Percentiles rank a stretch among this genome's conserved stretches.
These are phyloP conservation scores for Luidia sarsii DNA, from an alignment of 53 echinoderm and acorn worm species.

Conservation along the genomic window DNA sequence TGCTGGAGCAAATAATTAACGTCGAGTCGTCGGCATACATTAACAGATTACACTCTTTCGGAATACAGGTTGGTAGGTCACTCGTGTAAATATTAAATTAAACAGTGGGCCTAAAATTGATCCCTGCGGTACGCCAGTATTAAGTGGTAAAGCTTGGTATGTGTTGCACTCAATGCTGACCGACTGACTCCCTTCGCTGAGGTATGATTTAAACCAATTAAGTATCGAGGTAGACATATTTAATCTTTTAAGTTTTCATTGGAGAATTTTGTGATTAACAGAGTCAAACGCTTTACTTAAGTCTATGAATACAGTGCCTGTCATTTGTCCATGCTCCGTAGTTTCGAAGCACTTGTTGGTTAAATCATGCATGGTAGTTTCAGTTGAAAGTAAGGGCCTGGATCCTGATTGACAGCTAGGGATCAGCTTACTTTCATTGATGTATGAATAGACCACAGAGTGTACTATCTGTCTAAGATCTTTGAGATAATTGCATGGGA, in stretches of 20 bases:
- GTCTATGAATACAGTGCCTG: slow-evolving; percentile 32
- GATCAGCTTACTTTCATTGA: slow-evolving; percentile 18
- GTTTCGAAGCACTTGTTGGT: slow-evolving; percentile 30
- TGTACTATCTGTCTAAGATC: slow-evolving; percentile 20
- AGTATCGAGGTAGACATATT: slow-evolving; percentile 16
- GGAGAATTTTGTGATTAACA: slow-evolving; percentile 10
- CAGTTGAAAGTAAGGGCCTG: slow-evolving; percentile 10
- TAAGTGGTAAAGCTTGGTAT: not conserved
- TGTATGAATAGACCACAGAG: not conserved
- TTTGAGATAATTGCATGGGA: slow-evolving; percentile 35
- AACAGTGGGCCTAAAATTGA: not conserved
- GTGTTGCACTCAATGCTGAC: not conserved
- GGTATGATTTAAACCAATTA: slow-evolving; percentile 37
- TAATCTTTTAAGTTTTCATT: slow-evolving; percentile 1
- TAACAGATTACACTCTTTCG: not conserved
- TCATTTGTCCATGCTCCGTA: slow-evolving; percentile 24
- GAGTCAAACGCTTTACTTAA: slow-evolving; percentile 40
- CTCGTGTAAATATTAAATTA: not conserved
- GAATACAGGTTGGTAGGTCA: not conserved
- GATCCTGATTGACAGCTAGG: slow-evolving; percentile 12
- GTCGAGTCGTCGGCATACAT: not conserved
- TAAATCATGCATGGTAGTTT: slow-evolving; percentile 12
- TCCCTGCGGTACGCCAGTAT: not conserved
- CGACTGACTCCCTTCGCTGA: slow-evolving; percentile 5
- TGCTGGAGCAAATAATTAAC: not conserved